These are phyloP conservation scores for Tetraneura akinire DNA, from an alignment of 1,140 invertebrate species.

Conservation along the genomic window DNA sequence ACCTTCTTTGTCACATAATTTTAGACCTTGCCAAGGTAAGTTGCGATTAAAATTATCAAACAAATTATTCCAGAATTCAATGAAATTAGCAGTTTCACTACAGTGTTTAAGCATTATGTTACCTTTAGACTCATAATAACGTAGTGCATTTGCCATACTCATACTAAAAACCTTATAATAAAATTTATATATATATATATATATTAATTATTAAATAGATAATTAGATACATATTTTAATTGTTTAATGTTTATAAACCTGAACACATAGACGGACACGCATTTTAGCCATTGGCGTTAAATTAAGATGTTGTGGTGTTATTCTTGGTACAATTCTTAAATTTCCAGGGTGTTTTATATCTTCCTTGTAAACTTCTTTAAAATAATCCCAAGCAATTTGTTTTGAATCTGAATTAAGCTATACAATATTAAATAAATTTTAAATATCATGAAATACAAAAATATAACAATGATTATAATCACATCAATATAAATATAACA, in stretches of 20 bases:
- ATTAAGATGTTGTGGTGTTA: no score
- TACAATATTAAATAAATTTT: no score
- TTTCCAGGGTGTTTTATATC: constrained; percentile 5
- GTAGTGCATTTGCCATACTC: constrained; percentile 9
- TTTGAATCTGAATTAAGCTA: not conserved
- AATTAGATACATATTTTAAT: no score
- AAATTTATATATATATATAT: no score
- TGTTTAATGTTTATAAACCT: not conserved
- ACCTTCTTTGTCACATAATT: not conserved
- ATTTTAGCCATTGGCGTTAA: not conserved
- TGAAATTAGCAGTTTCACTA: constrained; percentile 1
- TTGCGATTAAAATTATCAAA: not conserved
- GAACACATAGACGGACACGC: not conserved
- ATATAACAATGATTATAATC: no score
- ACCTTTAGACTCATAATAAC: not conserved
- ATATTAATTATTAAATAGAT: no score
- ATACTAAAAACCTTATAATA: constrained; percentile 5
- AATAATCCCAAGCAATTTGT: constrained; percentile 1
- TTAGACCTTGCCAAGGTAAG: constrained; percentile 2
- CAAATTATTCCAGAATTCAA: no score
- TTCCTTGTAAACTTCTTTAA: not conserved
- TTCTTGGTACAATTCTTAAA: no score
- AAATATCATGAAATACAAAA: no score
- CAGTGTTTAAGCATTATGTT: not conserved
- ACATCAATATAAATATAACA: no score